phyloP scores from a whole-genome alignment of 2,888 invertebrate species.

The Amblyteles armatorius region DNA sequence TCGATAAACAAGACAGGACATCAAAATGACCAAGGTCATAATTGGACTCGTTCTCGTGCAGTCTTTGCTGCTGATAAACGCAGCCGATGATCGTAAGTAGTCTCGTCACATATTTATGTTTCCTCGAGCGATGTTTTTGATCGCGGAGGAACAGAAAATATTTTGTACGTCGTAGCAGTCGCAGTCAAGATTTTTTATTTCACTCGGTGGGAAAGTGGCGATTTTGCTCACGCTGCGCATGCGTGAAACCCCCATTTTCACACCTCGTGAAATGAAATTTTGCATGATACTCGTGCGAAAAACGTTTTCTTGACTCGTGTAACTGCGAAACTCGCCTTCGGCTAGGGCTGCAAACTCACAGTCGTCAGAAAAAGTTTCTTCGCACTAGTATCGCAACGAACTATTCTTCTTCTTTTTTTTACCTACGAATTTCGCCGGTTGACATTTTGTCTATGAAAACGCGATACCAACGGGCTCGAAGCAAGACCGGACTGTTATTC shows the following conservation, averaged over 20 bases:
- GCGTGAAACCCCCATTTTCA: no score
- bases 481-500: no score
- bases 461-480: no score
- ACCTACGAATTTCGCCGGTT: not conserved
- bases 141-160: not conserved
- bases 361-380: not conserved
- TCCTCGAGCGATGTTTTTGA: not conserved
- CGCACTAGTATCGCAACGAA: no score
- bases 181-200: not conserved
- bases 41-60: conserved; percentile 23
- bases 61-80: conserved; percentile 29
- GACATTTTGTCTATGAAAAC: not conserved
- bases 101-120: not conserved
- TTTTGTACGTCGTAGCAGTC: not conserved
- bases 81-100: conserved; percentile 73
- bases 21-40: conserved; percentile 46
- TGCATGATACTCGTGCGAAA: no score
- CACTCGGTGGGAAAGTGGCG: no score
- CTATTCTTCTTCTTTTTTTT: not conserved
- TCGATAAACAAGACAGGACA: not conserved
- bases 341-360: no score
- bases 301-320: no score
- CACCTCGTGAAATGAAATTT: no score
- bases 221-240: no score
- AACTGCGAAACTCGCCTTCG: no score